Evolutionary conservation across 2,113 vertebrate genomes (phyloP).

Genomic region (Anarhynchus alexandrinus): DNA sequence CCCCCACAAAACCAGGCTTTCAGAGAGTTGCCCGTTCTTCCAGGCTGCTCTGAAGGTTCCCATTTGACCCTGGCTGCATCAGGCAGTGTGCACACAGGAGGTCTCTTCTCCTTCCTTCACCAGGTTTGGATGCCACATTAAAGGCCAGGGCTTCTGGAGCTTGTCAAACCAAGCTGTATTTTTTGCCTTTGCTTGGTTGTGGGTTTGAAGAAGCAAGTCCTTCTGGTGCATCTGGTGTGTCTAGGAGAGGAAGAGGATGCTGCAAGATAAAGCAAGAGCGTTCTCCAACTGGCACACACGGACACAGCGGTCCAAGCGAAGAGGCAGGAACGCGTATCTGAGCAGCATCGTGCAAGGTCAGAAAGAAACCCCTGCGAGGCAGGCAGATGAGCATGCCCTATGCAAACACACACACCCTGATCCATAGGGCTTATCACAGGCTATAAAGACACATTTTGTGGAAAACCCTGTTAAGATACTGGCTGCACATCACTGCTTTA

Average conservation of each 20-base stretch:
- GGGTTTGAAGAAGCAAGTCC: neutral
- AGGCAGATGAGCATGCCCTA: neutral
- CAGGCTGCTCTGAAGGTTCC: neutral
- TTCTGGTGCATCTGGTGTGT: neutral
- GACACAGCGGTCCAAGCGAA: rapidly evolving
- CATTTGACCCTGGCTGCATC: neutral
- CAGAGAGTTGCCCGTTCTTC: neutral
- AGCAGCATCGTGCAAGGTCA: neutral
- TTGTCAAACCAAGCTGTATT: neutral
- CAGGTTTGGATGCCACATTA: neutral
- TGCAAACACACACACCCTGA: neutral
- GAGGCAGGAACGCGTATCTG: neutral
- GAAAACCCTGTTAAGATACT: conserved; percentile 12
- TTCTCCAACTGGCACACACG: neutral
- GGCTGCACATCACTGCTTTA: conserved; percentile 37
- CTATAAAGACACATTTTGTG: conserved; percentile 10
- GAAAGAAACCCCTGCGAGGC: neutral
- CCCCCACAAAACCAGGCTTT: neutral
- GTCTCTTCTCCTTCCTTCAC: neutral
- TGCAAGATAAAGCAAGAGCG: neutral
- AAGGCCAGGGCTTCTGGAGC: neutral
- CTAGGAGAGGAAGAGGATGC: neutral
- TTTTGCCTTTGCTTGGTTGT: neutral
- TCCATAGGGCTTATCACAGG: neutral
- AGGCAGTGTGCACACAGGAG: neutral